These are phyloP conservation scores for Craterocephalus amniculus DNA, from an alignment of 2,797 vertebrate genomes.

Conservation along the genomic window DNA sequence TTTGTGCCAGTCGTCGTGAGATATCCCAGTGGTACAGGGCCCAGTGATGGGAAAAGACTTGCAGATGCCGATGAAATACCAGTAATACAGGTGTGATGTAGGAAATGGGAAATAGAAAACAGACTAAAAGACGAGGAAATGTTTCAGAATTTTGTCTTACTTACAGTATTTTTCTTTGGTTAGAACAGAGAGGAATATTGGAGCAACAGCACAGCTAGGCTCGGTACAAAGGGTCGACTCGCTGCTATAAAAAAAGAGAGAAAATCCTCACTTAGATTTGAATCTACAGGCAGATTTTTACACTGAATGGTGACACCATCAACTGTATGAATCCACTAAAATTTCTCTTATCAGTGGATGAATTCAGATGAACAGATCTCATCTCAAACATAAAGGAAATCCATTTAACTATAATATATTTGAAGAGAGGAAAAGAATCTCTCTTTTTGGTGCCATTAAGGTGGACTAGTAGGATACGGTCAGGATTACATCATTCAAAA, in stretches of 20 bases:
- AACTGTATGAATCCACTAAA: neutral
- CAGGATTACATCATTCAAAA: neutral
- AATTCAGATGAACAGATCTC: too few species aligned
- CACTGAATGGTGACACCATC: neutral
- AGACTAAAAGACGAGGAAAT: constrained; percentile 49
- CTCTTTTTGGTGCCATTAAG: neutral
- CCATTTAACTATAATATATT: neutral
- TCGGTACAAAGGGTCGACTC: constrained; percentile 19
- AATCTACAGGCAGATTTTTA: constrained; percentile 11
- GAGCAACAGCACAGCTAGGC: constrained; percentile 26
- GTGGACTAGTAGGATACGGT: neutral
- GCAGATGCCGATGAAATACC: constrained; percentile 45
- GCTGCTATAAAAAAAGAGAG: constrained; percentile 4
- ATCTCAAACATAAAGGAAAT: neutral
- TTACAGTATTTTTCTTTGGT: constrained; percentile 33
- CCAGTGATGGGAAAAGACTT: constrained; percentile 51
- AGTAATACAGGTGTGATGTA: constrained; percentile 57
- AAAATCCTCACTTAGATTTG: neutral
- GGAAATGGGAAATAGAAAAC: constrained; percentile 44
- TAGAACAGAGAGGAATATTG: constrained; percentile 30
- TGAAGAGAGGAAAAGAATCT: neutral
- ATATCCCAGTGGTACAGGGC: constrained; percentile 64
- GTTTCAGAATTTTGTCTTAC: constrained; percentile 26
- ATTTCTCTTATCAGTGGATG: neutral
- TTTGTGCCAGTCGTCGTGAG: constrained; percentile 69